Evolutionary conservation across 2,888 invertebrate species (phyloP).

Genomic region (Drosophila trichaetosa): DNA sequence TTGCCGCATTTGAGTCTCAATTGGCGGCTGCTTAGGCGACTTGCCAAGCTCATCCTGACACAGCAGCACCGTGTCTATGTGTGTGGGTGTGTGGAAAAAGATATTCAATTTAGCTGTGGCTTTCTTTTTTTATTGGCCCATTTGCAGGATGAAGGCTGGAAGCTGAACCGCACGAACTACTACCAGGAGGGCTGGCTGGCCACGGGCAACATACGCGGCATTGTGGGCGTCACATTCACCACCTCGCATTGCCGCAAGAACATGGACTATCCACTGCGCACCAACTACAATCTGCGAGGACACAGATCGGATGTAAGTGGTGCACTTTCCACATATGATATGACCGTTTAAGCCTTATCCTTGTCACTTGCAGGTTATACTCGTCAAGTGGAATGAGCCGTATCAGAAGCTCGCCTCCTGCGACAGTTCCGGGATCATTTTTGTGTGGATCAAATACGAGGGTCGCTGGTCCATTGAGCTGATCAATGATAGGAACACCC

Average conservation of each 20-base stretch:
- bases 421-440: slow-evolving; percentile 98
- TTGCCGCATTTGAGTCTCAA: slow-evolving; percentile 65
- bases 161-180: slow-evolving; percentile 96
- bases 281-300: slow-evolving; percentile 98
- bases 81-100: slow-evolving; percentile 5
- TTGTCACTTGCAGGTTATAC: slow-evolving; percentile 88
- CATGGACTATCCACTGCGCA: slow-evolving; percentile 93
- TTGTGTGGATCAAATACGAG: slow-evolving; percentile 99
- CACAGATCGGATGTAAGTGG: slow-evolving; percentile 96
- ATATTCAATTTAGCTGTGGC: slow-evolving; percentile 34
- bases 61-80: slow-evolving; percentile 6
- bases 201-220: slow-evolving; percentile 96
- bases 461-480: slow-evolving; percentile 99
- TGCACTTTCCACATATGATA: neutral
- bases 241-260: slow-evolving; percentile 96
- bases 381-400: slow-evolving; percentile 99
- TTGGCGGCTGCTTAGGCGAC: slow-evolving; percentile 66
- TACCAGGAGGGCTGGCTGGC: slow-evolving; percentile 99
- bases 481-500: slow-evolving; percentile 98
- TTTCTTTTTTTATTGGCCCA: slow-evolving; percentile 39
- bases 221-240: slow-evolving; percentile 98
- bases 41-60: slow-evolving; percentile 49
- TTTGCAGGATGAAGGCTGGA: slow-evolving; percentile 96
- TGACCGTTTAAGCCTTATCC: neutral
- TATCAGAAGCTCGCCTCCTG: slow-evolving; percentile 99